Evolutionary conservation across 1,140 invertebrate species (phyloP).

Genomic region (Triops cancriformis): DNA sequence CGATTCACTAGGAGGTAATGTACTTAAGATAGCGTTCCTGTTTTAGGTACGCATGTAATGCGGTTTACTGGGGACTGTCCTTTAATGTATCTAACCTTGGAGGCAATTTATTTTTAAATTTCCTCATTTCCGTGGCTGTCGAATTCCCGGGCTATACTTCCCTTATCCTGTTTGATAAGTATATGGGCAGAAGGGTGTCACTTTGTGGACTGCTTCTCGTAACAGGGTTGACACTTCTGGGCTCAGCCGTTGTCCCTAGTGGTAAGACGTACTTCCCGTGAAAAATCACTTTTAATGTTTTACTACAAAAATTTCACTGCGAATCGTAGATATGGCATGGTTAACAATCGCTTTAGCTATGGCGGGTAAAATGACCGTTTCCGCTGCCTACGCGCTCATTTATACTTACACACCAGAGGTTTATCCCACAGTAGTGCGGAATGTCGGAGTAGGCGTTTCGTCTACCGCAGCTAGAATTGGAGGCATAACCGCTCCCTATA

Average conservation of each 20-base stretch:
- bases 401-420: slow-evolving; percentile 34
- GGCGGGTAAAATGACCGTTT: slow-evolving; percentile 40
- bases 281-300: background rate
- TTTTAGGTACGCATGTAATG: background rate
- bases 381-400: slow-evolving; percentile 38
- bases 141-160: background rate
- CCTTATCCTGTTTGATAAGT: slow-evolving; percentile 24
- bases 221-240: slow-evolving; percentile 16
- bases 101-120: background rate
- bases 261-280: background rate
- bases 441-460: slow-evolving; percentile 22
- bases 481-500: slow-evolving; percentile 25
- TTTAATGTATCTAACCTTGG: background rate
- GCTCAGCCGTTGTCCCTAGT: slow-evolving; percentile 20
- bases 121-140: background rate
- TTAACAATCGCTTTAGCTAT: slow-evolving; percentile 34
- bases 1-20: background rate
- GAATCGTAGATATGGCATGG: slow-evolving; percentile 24
- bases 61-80: background rate
- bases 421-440: slow-evolving; percentile 26
- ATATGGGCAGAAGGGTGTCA: slow-evolving; percentile 23
- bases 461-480: slow-evolving; percentile 25
- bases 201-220: slow-evolving; percentile 8
- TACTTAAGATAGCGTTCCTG: background rate
- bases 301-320: background rate